Conservation (phyloP, 2,113 vertebrate genomes). For the Pelmatolapia mariae region DNA sequence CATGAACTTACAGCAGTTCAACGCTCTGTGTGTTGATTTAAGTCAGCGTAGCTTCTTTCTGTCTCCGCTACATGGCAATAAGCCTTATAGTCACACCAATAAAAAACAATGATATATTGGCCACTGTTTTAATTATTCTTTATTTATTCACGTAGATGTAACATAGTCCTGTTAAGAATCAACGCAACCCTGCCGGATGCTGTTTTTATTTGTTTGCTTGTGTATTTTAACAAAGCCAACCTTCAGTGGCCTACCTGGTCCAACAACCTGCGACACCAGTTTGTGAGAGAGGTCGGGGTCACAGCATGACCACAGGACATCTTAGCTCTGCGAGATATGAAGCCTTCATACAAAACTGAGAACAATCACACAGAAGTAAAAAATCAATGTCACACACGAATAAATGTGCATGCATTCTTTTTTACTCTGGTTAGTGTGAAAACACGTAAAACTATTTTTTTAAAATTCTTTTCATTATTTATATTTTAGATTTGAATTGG, state of each 20-base stretch:
- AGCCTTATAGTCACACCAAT: neutral
- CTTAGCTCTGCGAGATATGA: accelerated
- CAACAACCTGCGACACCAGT: neutral
- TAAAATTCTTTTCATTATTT: neutral
- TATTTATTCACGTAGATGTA: neutral
- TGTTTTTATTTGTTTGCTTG: neutral
- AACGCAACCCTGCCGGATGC: accelerated
- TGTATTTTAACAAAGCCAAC: neutral
- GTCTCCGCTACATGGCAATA: accelerated
- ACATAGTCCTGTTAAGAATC: neutral
- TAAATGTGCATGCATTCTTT: accelerated
- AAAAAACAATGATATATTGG: accelerated
- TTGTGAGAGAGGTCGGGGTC: constrained; percentile 33
- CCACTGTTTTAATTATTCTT: neutral
- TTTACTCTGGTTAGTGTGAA: neutral
- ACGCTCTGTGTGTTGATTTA: accelerated
- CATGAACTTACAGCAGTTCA: neutral
- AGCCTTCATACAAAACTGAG: neutral
- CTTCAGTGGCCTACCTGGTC: neutral
- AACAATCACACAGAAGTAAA: neutral
- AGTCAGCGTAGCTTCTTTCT: neutral
- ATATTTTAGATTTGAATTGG: accelerated
- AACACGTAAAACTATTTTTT: accelerated
- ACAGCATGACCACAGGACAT: neutral
- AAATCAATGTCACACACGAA: neutral